Base-by-base conservation (phyloP, 2,888 invertebrate species). In the Podabrus alpinus region DNA sequence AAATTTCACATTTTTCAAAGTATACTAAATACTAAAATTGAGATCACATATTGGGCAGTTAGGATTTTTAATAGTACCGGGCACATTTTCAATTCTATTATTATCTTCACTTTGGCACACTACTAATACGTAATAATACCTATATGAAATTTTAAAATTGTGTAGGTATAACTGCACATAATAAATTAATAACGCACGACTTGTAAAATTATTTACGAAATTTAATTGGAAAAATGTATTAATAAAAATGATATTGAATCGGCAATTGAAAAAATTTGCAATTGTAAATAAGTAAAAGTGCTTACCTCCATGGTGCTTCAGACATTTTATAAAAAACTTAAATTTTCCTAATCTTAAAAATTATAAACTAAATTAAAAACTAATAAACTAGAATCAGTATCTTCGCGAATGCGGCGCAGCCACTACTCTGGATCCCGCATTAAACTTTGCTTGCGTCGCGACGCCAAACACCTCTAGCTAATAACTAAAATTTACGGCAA, bases 361-460 rank as follows among this genome's bases (percentile, higher is more conserved):
- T 62, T 29, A 69, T 59, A 61, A 70, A 15, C 59, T 68, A 59
- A 73, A 76, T 71, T 73, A 66, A 64, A 59, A 76, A 75, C 72
- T 69, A 66, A 60, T 62, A 68, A 62, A 73, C 76, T 72, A 74
- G 45, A 71, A 67, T 62, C 74, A 70, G 68, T 66, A 70, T 62
- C 15, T 75, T 73, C 77, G 71, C 77, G 75, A 73, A 74, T 71
- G 78, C 79, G 79, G 77, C 79, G 79, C 75, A 72, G 73, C 77
- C 77, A 78, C 76, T 78, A 75, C 79, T 76, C 72, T 74, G 74
- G 74, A 77, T 77, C 76, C 45, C 77, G 78, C 75, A 75, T 76
- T 76, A 72, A 79, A 79, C 72, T 66, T 64, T 61, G 77, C 73
- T 77, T 75, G 77, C 81, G 76, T 78, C 79, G 71, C 73, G 78